Base-by-base conservation (phyloP, 2,113 vertebrate genomes). In the Oryzias celebensis region DNA sequence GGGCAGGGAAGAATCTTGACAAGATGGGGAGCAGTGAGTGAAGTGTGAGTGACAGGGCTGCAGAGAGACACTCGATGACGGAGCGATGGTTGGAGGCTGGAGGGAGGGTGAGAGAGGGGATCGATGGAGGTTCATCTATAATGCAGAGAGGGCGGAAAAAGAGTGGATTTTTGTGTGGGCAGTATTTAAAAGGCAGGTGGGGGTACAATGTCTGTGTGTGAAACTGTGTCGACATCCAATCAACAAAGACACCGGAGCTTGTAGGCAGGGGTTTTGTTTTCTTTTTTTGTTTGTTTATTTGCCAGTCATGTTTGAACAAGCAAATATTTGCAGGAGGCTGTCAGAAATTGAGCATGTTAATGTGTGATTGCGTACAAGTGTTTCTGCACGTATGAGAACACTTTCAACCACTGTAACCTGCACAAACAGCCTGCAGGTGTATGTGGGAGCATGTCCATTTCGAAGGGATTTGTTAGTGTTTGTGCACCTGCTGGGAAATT, bases 101-200 rank as follows among this genome's bases (percentile, higher is more conserved):
- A 41, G 51, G 28, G 18, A 47, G 23, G 41, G 26, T 42, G 53
- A 50, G 55, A 50, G 51, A 36, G 58, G 2, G 52, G 73, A 90
- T 90, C 85, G 66, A 90, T 88, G 63, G 72, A 86, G 85, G 75
- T 87, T 88, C 80, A 87, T 90, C 84, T 88, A 89, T 90, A 90
- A 89, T 90, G 85, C 81, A 89, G 75, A 74, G 71, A 78, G 76
- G 63, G 77, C 74, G 72, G 68, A 45, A 62, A 70, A 73, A 46
- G 61, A 52, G 77, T 58, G 75, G 57, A 62, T 80, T 59, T 80
- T 59, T 73, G 79, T 79, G 81, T 68, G 66, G 65, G 73, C 26
- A 62, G 66, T 70, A 68, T 63, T 80, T 58, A 59, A 77, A 77
- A 74, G 1, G 13, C 8, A 3, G 49, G 56, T 12, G 71, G 48